These are phyloP conservation scores for Hyppa rectilinea DNA, from an alignment of 2,888 invertebrate species.

Conservation along the genomic window DNA sequence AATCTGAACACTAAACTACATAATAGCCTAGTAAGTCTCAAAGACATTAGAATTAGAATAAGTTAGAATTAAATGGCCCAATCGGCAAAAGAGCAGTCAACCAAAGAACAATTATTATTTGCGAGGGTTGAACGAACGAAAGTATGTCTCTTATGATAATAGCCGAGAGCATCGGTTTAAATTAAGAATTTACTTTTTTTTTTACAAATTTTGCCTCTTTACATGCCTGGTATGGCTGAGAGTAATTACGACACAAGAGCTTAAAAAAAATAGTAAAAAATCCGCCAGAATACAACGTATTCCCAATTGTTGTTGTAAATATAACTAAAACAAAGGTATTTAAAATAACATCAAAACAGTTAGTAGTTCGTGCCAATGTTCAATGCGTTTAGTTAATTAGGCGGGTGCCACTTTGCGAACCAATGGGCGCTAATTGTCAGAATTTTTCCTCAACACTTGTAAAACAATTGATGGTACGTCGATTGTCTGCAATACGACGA, in stretches of 20 bases:
- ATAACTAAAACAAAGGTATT: not conserved
- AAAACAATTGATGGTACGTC: slow-evolving; percentile 44
- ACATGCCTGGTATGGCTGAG: not conserved
- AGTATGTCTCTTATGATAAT: slow-evolving; percentile 84
- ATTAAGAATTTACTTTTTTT: slow-evolving; percentile 18
- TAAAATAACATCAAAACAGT: slow-evolving; percentile 3
- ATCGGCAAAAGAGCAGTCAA: slow-evolving; percentile 51
- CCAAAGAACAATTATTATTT: slow-evolving; percentile 73
- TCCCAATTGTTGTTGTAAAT: no score
- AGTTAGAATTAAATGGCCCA: slow-evolving; percentile 43
- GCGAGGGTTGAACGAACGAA: slow-evolving; percentile 88
- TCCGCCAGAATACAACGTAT: no score
- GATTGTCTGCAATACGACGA: slow-evolving; percentile 38
- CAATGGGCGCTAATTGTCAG: slow-evolving; percentile 44
- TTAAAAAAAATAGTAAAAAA: no score
- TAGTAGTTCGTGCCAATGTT: slow-evolving; percentile 33
- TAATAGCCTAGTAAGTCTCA: slow-evolving; percentile 45
- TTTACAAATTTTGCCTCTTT: not conserved
- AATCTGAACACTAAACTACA: not conserved
- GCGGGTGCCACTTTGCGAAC: slow-evolving; percentile 25
- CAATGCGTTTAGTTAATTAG: slow-evolving; percentile 32
- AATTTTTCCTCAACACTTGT: slow-evolving; percentile 52
- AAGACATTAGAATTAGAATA: slow-evolving; percentile 56
- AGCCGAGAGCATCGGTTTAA: slow-evolving; percentile 13
- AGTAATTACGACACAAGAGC: not conserved